A percentile compares a stretch with the other conserved stretches of the same genome.
These are phyloP conservation scores for Ophonus ardosiacus DNA, from an alignment of 2,888 invertebrate species.

Conservation along the genomic window DNA sequence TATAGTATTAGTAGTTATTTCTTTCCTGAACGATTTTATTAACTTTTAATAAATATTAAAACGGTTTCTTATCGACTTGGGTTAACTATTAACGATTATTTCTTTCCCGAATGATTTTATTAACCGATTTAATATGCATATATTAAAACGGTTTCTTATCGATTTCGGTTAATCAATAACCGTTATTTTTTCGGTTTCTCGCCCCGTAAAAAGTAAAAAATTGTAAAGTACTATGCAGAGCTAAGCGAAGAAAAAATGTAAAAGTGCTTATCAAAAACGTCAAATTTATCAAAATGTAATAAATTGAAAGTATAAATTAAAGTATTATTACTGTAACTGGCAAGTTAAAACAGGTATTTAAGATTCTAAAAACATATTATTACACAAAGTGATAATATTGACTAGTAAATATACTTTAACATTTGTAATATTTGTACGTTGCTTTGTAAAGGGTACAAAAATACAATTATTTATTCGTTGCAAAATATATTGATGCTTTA, in stretches of 20 bases:
- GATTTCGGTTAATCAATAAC: too few species aligned
- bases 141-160: too few species aligned
- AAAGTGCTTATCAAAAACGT: not conserved
- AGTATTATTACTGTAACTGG: conserved; percentile 32
- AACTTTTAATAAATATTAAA: too few species aligned
- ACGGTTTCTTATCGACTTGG: too few species aligned
- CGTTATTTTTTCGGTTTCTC: too few species aligned
- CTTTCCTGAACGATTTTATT: too few species aligned
- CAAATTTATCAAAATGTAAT: not conserved
- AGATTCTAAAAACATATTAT: conserved; percentile 17
- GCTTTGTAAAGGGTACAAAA: conserved; percentile 45
- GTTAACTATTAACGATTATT: too few species aligned
- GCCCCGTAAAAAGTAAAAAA: not conserved
- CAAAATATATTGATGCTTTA: not conserved
- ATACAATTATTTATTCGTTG: conserved; percentile 45
- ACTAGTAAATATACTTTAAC: conserved; percentile 27
- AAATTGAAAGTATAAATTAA: conserved; percentile 19
- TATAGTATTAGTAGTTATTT: too few species aligned
- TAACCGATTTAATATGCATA: too few species aligned
- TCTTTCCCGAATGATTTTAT: too few species aligned
- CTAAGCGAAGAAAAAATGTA: conserved; percentile 1
- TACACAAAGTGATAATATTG: conserved; percentile 27
- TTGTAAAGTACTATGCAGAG: conserved; percentile 17
- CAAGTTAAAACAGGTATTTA: conserved; percentile 40
- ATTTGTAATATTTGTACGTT: conserved; percentile 15